These are phyloP conservation scores for Lycodopsis pacificus DNA, from an alignment of 2,797 vertebrate species.

Conservation along the genomic window DNA sequence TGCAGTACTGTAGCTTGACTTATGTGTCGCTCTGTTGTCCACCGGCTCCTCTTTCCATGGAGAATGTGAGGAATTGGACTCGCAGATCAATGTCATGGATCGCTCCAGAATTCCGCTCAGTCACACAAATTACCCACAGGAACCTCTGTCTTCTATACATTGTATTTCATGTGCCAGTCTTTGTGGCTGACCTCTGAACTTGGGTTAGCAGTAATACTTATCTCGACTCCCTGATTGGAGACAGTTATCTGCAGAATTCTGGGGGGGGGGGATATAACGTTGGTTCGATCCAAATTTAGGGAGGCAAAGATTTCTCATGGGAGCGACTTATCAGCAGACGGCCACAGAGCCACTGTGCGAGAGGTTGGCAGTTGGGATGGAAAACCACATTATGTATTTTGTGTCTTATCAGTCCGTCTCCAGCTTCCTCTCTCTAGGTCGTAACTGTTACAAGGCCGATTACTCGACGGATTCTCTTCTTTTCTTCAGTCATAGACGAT, in stretches of 20 bases:
- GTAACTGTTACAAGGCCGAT: constrained; percentile 8
- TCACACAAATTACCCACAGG: constrained; percentile 11
- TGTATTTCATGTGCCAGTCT: neutral
- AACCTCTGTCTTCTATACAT: neutral
- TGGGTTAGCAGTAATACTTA: constrained; percentile 10
- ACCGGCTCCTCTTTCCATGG: neutral
- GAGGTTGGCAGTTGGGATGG: constrained; percentile 45
- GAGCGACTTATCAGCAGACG: constrained; percentile 19
- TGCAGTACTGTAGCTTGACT: constrained; percentile 27
- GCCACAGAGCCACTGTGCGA: neutral
- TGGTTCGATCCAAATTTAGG: constrained; percentile 35
- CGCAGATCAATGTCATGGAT: constrained; percentile 53
- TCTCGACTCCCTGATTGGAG: neutral
- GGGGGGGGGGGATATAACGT: neutral
- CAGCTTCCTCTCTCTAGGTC: constrained; percentile 55
- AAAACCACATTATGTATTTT: constrained; percentile 25
- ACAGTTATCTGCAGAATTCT: constrained; percentile 43
- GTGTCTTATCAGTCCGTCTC: constrained; percentile 55
- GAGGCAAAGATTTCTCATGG: constrained; percentile 38
- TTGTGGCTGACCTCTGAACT: constrained; percentile 27
- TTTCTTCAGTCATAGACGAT: constrained; percentile 26
- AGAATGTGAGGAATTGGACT: neutral
- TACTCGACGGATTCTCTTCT: constrained; percentile 30
- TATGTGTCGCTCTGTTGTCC: constrained; percentile 4
- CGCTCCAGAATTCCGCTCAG: constrained; percentile 32